Base-by-base conservation (phyloP, 2,113 vertebrate species). In the Columba livia region DNA sequence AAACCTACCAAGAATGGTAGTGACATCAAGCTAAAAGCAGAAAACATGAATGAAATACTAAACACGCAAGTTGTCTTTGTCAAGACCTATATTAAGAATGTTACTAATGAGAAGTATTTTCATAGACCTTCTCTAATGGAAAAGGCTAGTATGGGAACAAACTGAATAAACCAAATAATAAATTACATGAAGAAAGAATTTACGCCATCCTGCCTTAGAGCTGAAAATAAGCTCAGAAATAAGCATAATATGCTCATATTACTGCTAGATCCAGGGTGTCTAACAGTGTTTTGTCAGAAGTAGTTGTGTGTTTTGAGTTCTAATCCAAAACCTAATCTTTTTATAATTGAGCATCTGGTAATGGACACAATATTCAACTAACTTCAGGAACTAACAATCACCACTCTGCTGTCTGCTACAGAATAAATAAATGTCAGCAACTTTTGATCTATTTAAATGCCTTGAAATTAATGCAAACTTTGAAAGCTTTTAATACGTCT, bases 391-490 rank as follows among this genome's bases (percentile, higher is more conserved):
- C 38, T 85, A 62, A 40, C 77, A 47, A 10, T 86, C 28, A 75
- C 40, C 71, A 36, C n/a, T 3, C 3, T 85, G 40, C 25, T 81
- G 61, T 81, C 34, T 74, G 36, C 56, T 84, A 40, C 31, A 28
- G 34, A 84, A 70, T 62, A 71, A 81, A 80, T 36, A 67, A 64
- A 60, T 15, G 19, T 57, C 84, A 91, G 53, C 32, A 77, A 54
- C 29, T 83, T 94, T 40, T 62, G 51, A 86, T 89, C 44, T 19
- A 15, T 92, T 95, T 73, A 91, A 89, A 90, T 78, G 71, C 72
- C 28, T 89, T 93, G 32, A 95, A 96, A 90, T 72, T 94, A 23
- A 18, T 62, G 28, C 75, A 88, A 51, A 61, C 12, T 82, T 95
- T 81, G 72, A 69, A 88, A 92, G 34, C 32, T 14, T 92, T 77